phyloP scores from a whole-genome alignment of 2,797 vertebrate species.

The Takifugu rubripes region DNA sequence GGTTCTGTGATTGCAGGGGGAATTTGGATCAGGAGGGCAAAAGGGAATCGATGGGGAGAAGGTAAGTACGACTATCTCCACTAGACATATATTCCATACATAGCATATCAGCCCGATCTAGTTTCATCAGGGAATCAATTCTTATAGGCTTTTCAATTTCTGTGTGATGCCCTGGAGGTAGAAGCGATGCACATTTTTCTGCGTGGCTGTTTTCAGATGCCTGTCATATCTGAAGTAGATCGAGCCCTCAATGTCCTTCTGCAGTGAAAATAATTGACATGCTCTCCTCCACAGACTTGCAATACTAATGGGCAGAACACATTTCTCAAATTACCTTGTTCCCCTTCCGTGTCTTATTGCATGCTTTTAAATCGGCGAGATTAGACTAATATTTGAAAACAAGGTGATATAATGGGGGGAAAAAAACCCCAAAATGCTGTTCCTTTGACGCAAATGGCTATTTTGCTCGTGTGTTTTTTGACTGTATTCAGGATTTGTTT shows the following conservation, averaged over 20 bases:
- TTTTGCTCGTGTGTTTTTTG: constrained; percentile 6
- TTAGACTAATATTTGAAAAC: constrained; percentile 38
- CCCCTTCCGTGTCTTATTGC: constrained; percentile 44
- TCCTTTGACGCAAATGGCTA: constrained; percentile 6
- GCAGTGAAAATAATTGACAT: constrained; percentile 61
- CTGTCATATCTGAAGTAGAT: constrained; percentile 63
- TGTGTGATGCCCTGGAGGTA: constrained; percentile 55
- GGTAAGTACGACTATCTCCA: constrained; percentile 71
- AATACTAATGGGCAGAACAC: constrained; percentile 65
- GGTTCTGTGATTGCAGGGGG: constrained; percentile 69
- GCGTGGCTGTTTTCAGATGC: constrained; percentile 56
- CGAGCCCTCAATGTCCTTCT: constrained; percentile 54
- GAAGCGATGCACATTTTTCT: constrained; percentile 42
- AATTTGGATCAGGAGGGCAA: constrained; percentile 67
- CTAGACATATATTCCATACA: constrained; percentile 72
- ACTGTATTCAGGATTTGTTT: constrained; percentile 29
- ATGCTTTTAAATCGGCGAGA: constrained; percentile 51
- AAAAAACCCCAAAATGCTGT: constrained; percentile 1
- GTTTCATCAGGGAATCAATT: constrained; percentile 73
- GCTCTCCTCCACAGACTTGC: constrained; percentile 39
- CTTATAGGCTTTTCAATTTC: constrained; percentile 73
- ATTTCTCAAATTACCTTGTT: constrained; percentile 54
- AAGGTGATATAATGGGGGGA: no score
- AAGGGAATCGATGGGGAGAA: constrained; percentile 70
- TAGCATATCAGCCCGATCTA: constrained; percentile 65